A percentile compares a stretch with the other conserved stretches of the same genome.
Conservation (phyloP, 2,888 invertebrate species). For the Sycophila texana region DNA sequence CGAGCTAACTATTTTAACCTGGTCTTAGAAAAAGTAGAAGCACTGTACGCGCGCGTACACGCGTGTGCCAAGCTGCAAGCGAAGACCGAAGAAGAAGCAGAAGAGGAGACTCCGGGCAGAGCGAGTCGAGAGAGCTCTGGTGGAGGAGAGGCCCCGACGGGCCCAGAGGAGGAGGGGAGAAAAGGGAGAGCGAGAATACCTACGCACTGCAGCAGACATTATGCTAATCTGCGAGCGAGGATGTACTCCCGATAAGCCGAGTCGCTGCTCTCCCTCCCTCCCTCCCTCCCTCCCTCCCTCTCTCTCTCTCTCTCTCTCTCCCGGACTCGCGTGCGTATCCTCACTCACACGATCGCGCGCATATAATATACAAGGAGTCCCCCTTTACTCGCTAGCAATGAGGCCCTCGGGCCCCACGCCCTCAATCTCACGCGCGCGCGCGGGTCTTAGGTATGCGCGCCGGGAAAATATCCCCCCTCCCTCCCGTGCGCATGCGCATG, state of each 20-base stretch:
- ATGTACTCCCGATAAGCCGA: slow-evolving; percentile 74
- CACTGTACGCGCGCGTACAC: not conserved
- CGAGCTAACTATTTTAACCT: no score
- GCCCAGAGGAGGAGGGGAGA: slow-evolving; percentile 9
- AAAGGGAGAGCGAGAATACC: slow-evolving; percentile 61
- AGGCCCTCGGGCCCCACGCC: slow-evolving; percentile 74
- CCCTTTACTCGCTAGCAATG: slow-evolving; percentile 63
- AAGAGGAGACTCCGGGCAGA: slow-evolving; percentile 3
- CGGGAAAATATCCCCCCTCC: slow-evolving; percentile 32
- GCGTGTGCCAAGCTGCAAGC: slow-evolving; percentile 3
- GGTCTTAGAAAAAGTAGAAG: no score
- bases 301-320: slow-evolving; percentile 5
- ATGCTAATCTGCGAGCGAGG: slow-evolving; percentile 74
- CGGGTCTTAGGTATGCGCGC: slow-evolving; percentile 40
- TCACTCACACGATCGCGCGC: not conserved
- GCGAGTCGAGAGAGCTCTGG: slow-evolving; percentile 13
- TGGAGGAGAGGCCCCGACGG: not conserved
- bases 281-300: slow-evolving; percentile 7
- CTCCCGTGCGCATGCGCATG: not conserved
- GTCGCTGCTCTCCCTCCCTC: slow-evolving; percentile 44
- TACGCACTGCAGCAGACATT: slow-evolving; percentile 73
- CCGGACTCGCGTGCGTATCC: slow-evolving; percentile 1
- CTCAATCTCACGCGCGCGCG: slow-evolving; percentile 68
- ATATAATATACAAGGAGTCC: not conserved
- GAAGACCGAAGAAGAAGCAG: not conserved